phyloP scores from a whole-genome alignment of 2,888 invertebrate species.

The Macaria liturata region DNA sequence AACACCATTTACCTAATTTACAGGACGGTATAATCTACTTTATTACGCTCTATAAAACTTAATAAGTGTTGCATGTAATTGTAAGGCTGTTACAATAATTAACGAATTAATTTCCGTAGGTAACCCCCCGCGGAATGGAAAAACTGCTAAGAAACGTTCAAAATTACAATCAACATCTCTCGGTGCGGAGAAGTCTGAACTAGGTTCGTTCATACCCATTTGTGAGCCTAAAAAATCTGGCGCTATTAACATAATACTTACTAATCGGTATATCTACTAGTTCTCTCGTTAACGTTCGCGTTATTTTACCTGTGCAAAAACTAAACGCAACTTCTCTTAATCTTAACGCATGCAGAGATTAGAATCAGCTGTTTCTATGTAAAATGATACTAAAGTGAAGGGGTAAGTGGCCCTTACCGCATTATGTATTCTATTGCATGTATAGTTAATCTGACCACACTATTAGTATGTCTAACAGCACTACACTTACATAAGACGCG shows the following conservation, averaged over 20 bases:
- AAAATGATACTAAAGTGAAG: too few species aligned
- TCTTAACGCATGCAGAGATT: too few species aligned
- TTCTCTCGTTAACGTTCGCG: too few species aligned
- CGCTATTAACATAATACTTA: too few species aligned
- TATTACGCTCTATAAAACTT: constrained; percentile 15
- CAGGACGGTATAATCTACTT: constrained; percentile 18
- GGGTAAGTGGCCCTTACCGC: too few species aligned
- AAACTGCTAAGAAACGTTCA: constrained; percentile 16
- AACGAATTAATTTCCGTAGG: constrained; percentile 21
- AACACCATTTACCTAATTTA: constrained; percentile 38
- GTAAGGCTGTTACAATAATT: constrained; percentile 14
- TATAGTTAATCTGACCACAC: constrained; percentile 35
- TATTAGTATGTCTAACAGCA: constrained; percentile 37
- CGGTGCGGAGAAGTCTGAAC: constrained; percentile 19
- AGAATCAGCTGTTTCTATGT: too few species aligned
- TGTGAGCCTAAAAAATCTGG: too few species aligned
- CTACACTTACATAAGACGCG: constrained; percentile 46
- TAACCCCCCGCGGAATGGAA: constrained; percentile 16
- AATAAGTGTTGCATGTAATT: constrained; percentile 28
- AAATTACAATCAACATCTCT: constrained; percentile 13
- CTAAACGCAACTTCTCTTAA: too few species aligned
- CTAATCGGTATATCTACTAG: too few species aligned
- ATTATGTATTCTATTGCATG: constrained; percentile 6
- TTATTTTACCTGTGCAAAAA: too few species aligned
- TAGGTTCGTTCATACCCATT: constrained; percentile 13